phyloP scores from a whole-genome alignment of 2,888 invertebrate genomes.

The Synergus itoensis region DNA sequence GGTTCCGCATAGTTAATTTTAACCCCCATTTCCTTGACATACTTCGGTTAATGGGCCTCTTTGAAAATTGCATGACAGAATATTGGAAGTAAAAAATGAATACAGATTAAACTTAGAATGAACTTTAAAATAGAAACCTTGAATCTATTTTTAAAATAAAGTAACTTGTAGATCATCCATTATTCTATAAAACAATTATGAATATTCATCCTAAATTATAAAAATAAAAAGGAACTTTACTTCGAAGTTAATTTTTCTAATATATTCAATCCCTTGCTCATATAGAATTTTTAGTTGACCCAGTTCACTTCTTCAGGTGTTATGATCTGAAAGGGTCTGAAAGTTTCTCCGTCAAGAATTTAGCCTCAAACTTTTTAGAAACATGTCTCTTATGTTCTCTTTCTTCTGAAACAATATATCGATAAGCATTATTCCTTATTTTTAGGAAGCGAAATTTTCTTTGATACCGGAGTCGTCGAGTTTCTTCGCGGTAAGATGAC shows the following conservation, averaged over 20 bases:
- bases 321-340: background rate
- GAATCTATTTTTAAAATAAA: too few relatives aligned
- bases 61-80: background rate
- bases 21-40: slow-evolving; percentile 20
- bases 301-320: background rate
- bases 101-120: background rate
- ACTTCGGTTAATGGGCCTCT: background rate
- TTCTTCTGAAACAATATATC: background rate
- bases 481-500: slow-evolving; percentile 47
- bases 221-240: background rate
- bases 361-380: background rate
- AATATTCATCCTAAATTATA: background rate
- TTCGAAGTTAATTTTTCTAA: background rate
- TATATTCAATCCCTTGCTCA: background rate
- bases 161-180: too few relatives aligned
- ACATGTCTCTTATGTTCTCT: background rate
- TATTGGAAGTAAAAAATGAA: background rate
- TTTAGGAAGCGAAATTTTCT: slow-evolving; percentile 45
- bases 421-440: slow-evolving; percentile 49
- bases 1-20: slow-evolving; percentile 3
- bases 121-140: too few relatives aligned
- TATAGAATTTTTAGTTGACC: background rate
- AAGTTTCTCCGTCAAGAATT: background rate
- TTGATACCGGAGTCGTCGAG: slow-evolving; percentile 40
- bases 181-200: too few relatives aligned